These are phyloP conservation scores for Kryptolebias ocellatus DNA, from an alignment of 2,797 vertebrate species.

Conservation along the genomic window DNA sequence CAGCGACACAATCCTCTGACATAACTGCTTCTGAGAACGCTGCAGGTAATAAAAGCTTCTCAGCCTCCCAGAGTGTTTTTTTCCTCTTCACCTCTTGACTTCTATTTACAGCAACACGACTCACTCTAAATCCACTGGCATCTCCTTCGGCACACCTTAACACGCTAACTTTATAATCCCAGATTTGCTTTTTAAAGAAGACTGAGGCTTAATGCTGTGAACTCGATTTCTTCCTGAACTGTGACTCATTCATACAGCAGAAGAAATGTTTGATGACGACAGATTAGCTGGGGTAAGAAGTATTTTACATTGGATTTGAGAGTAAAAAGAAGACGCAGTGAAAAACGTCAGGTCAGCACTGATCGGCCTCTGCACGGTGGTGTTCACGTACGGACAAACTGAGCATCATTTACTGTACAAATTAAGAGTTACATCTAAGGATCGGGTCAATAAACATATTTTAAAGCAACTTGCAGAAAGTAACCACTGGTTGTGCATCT, in stretches of 20 bases:
- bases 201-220: slow-evolving; percentile 34
- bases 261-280: slow-evolving; percentile 19
- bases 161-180: slow-evolving; percentile 64
- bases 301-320: too few species aligned
- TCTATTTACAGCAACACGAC: slow-evolving; percentile 58
- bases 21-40: slow-evolving; percentile 20
- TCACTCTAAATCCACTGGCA: slow-evolving; percentile 42
- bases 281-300: too few species aligned
- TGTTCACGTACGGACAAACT: too few species aligned
- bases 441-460: too few species aligned
- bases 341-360: too few species aligned
- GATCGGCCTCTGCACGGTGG: too few species aligned
- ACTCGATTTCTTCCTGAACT: slow-evolving; percentile 18
- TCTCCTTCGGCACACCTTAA: slow-evolving; percentile 59
- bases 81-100: slow-evolving; percentile 13
- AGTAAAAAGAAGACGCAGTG: too few species aligned
- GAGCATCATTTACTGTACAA: too few species aligned
- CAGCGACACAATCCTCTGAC: slow-evolving; percentile 10
- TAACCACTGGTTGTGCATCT: too few species aligned
- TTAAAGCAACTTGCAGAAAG: too few species aligned
- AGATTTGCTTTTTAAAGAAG: slow-evolving; percentile 46
- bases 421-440: too few species aligned
- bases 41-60: slow-evolving; percentile 42
- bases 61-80: background rate
- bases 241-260: slow-evolving; percentile 1